Conservation (phyloP, 2,888 invertebrate species). For the Andrena camellia region DNA sequence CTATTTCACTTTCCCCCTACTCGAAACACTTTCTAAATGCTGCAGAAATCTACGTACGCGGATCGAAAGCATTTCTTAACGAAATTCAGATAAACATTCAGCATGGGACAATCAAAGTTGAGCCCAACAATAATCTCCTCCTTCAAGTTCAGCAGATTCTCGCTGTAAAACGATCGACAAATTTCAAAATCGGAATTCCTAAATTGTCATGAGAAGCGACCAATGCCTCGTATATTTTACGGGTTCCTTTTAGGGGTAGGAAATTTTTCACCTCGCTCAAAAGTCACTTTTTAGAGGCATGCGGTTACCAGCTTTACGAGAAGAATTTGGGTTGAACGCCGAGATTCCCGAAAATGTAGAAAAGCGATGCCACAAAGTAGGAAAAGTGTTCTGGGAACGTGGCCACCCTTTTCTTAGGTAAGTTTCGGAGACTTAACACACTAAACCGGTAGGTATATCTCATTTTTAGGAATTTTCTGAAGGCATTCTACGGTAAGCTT, state of each 20-base stretch:
- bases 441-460: not conserved
- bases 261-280: not conserved
- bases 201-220: not conserved
- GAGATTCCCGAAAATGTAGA: not conserved
- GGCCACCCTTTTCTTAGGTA: not conserved
- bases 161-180: not conserved
- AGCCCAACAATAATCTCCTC: conserved; percentile 8
- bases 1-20: not conserved
- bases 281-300: not conserved
- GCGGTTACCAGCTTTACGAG: not conserved
- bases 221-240: not conserved
- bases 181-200: not conserved
- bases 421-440: not conserved
- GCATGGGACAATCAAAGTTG: not conserved
- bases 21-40: not conserved
- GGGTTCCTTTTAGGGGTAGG: not conserved
- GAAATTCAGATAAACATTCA: not conserved
- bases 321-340: not conserved
- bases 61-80: not conserved
- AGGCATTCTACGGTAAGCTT: not conserved
- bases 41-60: not conserved
- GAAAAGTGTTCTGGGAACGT: not conserved
- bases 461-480: not conserved
- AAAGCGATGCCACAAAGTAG: conserved; percentile 4
- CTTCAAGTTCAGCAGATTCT: conserved; percentile 9